Percentiles rank a stretch among this genome's conserved stretches.
Conservation (phyloP, 2,888 invertebrate genomes). For the Anodontia alba region DNA sequence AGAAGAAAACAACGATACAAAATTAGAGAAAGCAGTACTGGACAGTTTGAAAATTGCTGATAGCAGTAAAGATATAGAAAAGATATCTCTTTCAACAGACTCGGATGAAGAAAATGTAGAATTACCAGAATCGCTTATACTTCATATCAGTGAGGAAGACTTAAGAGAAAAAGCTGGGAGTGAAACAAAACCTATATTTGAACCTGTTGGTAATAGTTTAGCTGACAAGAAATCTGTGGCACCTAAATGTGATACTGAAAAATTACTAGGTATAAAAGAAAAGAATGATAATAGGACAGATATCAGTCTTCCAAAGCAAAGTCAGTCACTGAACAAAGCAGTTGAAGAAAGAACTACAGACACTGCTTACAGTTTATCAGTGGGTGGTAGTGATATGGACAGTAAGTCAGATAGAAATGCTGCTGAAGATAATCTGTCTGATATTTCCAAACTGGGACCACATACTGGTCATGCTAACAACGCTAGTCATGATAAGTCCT, state of each 20-base stretch:
- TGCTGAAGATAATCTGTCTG: not conserved
- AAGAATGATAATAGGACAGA: not conserved
- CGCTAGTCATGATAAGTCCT: not conserved
- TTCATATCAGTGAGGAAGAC: conserved; percentile 61
- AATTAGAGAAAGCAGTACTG: not conserved
- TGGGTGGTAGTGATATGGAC: not conserved
- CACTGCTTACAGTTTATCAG: not conserved
- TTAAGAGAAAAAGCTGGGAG: conserved; percentile 3
- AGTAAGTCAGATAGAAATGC: not conserved
- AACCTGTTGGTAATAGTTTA: not conserved
- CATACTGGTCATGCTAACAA: not conserved
- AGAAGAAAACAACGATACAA: not conserved
- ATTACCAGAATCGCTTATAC: conserved; percentile 21
- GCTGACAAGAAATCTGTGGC: not conserved
- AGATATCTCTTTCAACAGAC: conserved; percentile 4
- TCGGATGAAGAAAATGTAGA: conserved; percentile 22
- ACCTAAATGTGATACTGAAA: not conserved
- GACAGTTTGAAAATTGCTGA: conserved; percentile 21
- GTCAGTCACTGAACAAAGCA: not conserved
- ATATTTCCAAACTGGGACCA: not conserved
- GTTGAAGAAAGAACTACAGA: not conserved
- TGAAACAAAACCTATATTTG: not conserved
- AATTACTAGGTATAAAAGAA: not conserved
- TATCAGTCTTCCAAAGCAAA: conserved; percentile 4
- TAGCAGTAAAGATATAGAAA: not conserved